These are phyloP conservation scores for Prosopocoilus inquinatus DNA, from an alignment of 2,888 invertebrate genomes.

Conservation along the genomic window DNA sequence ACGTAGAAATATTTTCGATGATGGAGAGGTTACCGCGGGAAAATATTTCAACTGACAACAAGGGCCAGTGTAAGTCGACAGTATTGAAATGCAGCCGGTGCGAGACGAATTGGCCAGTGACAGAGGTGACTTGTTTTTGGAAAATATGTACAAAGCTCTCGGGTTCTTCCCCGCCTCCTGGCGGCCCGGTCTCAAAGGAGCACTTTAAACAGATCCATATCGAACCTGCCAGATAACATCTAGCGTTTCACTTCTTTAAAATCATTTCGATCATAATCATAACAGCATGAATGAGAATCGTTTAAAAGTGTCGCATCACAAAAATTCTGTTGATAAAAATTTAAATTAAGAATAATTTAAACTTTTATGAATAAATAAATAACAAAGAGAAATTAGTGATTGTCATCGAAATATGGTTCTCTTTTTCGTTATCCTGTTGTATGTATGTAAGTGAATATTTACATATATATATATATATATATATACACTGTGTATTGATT, in stretches of 20 bases:
- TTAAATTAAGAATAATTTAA: not conserved
- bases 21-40: not conserved
- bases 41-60: not conserved
- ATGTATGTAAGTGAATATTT: no score
- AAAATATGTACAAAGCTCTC: not conserved
- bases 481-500: not conserved
- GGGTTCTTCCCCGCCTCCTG: not conserved
- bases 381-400: no score
- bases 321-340: not conserved
- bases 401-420: no score
- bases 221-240: not conserved
- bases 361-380: no score
- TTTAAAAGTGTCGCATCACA: not conserved
- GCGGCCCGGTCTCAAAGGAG: not conserved
- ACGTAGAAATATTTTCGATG: slow-evolving; percentile 1
- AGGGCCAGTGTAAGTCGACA: not conserved
- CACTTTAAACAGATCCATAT: not conserved
- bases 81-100: not conserved
- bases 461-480: no score
- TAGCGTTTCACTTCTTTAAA: not conserved
- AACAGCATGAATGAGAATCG: not conserved
- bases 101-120: not conserved
- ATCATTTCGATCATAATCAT: slow-evolving; percentile 1
- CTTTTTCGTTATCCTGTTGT: no score
- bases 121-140: slow-evolving; percentile 4